Evolutionary conservation across 2,888 invertebrate species (phyloP), one percentile per base, ranked within the genome.

Genomic region (Leucophenga maculata): DNA sequence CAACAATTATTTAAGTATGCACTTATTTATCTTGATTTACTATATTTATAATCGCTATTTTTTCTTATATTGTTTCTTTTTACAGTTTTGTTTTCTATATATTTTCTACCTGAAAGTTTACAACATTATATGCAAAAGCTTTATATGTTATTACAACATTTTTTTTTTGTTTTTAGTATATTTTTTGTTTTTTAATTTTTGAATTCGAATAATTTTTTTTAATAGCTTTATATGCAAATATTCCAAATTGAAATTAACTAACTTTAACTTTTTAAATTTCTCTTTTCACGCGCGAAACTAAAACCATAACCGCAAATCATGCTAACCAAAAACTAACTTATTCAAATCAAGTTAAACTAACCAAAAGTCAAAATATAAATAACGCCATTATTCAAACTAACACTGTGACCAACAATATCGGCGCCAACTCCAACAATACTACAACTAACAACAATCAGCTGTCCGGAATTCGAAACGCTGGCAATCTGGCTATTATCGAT

Each of bases 361-460:
- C 68, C 76, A 72, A 71, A 73, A 82, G 73, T 76, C 83, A 75
- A 72, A 69, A 75, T 74, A 76, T 69, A 71, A 66, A 66, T 67
- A 81, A 64, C 57, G 74, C 75, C 55, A 75, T 74, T 74, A 83
- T 80, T 71, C 74, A 74, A 72, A 78, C 77, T 81, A 85, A 77
- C 78, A 80, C 76, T 72, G 74, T 67, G 48, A 39, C 66, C 67
- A 70, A 70, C 57, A 80, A 77, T 69, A 71, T 69, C 59, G 4
- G 31, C 75, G 44, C 48, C 74, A 71, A 69, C 76, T 57, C 55
- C 74, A 16, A 59, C 70, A 55, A 1, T 26, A 52, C 70, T 68
- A 68, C 70, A 70, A 75, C 57, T 65, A 71, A 67, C 64, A 60
- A 57, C 20, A 52, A 20, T 46, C 60, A 72, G 8, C 8, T 11